Conservation (phyloP, 2,888 invertebrate genomes). For the Lycaena phlaeas region DNA sequence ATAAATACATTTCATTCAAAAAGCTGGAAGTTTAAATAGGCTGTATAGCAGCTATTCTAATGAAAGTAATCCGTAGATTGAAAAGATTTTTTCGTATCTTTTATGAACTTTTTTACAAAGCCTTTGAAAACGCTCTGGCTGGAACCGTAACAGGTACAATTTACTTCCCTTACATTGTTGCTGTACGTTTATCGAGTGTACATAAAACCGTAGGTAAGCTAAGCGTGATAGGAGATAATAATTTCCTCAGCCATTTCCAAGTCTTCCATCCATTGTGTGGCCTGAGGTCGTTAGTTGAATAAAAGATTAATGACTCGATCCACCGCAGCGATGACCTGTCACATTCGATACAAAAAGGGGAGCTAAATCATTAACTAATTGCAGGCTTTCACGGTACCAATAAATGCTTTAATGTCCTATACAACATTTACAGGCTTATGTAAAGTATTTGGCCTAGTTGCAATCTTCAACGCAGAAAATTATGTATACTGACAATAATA, state of each 20-base stretch:
- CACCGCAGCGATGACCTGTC: constrained; percentile 46
- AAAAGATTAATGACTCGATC: constrained; percentile 57
- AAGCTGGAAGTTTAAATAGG: not conserved
- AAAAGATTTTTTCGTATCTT: constrained; percentile 7
- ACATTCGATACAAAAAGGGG: constrained; percentile 34
- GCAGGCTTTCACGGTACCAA: constrained; percentile 16
- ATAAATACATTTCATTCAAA: not conserved
- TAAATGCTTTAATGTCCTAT: constrained; percentile 8
- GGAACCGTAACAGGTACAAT: constrained; percentile 10
- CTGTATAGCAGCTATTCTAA: not conserved
- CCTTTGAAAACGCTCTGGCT: constrained; percentile 10
- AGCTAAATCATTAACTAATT: constrained; percentile 35
- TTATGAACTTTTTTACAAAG: constrained; percentile 11
- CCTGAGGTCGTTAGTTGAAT: constrained; percentile 46
- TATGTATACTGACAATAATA: too few relatives aligned
- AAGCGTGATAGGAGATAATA: constrained; percentile 43
- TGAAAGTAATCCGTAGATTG: not conserved
- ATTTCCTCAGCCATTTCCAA: constrained; percentile 56
- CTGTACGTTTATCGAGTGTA: constrained; percentile 2
- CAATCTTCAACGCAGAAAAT: too few relatives aligned
- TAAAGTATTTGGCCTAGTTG: too few relatives aligned
- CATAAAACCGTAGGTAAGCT: constrained; percentile 3
- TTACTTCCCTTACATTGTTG: not conserved
- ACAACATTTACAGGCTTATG: not conserved
- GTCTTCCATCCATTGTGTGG: constrained; percentile 43